phyloP scores from a whole-genome alignment of 2,113 vertebrate species.

The Aythya baeri region DNA sequence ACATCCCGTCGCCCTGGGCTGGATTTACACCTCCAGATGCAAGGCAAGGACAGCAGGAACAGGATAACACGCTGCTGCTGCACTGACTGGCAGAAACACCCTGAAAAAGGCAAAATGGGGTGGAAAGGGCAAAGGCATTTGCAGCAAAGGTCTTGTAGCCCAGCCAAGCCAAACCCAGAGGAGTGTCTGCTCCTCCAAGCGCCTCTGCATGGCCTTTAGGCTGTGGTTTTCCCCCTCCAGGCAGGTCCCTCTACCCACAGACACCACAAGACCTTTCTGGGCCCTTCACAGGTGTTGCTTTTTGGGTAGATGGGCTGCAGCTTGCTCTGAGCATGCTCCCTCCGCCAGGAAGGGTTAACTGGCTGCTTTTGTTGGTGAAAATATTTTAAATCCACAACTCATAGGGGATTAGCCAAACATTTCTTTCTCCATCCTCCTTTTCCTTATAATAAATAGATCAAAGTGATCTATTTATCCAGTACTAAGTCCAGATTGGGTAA shows the following conservation, averaged over 20 bases:
- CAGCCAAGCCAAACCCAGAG: neutral
- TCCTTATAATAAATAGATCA: neutral
- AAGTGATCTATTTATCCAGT: conserved; percentile 3
- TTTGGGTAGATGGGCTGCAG: neutral
- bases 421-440: neutral
- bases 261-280: neutral
- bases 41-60: neutral
- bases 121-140: neutral
- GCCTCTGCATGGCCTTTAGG: neutral
- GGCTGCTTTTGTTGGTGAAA: neutral
- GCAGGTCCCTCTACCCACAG: neutral
- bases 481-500: neutral
- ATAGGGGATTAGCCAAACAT: neutral
- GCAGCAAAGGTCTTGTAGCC: neutral
- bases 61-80: fast-evolving
- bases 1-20: fast-evolving
- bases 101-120: neutral
- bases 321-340: fast-evolving
- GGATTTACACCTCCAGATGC: neutral
- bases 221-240: fast-evolving
- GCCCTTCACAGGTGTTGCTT: neutral
- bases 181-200: neutral
- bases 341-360: neutral
- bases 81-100: neutral
- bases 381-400: neutral